A percentile compares a stretch with the other conserved stretches of the same genome.
These are phyloP conservation scores for Caenorhabditis sp. DNA, from an alignment of 2,888 invertebrate genomes.

Conservation along the genomic window DNA sequence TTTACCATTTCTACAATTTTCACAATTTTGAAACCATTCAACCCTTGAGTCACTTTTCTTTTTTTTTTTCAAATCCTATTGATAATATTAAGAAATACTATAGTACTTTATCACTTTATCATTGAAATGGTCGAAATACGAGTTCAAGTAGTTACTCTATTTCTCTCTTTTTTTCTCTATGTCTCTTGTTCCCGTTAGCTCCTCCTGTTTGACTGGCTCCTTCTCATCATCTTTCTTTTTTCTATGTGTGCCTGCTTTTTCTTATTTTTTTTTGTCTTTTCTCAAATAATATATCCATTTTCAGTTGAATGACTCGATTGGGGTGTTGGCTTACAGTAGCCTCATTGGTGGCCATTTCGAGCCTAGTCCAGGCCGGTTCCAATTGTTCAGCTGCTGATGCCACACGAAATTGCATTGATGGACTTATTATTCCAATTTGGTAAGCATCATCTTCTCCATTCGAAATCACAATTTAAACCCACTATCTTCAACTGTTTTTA, in stretches of 20 bases:
- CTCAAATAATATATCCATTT: slow-evolving; percentile 1
- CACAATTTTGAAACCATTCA: too few relatives aligned
- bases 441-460: too few relatives aligned
- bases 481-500: too few relatives aligned
- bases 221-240: too few relatives aligned
- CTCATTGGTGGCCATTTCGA: slow-evolving; percentile 44
- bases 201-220: not conserved
- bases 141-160: not conserved
- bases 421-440: slow-evolving; percentile 89
- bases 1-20: too few relatives aligned
- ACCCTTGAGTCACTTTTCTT: too few relatives aligned
- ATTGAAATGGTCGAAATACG: not conserved
- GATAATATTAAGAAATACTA: too few relatives aligned
- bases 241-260: not conserved
- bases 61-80: too few relatives aligned
- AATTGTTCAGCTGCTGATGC: slow-evolving; percentile 70
- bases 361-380: slow-evolving; percentile 57
- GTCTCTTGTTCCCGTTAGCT: not conserved
- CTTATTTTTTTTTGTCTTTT: not conserved
- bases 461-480: too few relatives aligned
- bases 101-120: too few relatives aligned
- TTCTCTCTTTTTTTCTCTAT: not conserved
- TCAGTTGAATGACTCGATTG: slow-evolving; percentile 54
- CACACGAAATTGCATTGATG: slow-evolving; percentile 79
- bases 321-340: slow-evolving; percentile 58